Conservation (phyloP, 1,140 invertebrate genomes). For the Tyrophagus putrescentiae region DNA sequence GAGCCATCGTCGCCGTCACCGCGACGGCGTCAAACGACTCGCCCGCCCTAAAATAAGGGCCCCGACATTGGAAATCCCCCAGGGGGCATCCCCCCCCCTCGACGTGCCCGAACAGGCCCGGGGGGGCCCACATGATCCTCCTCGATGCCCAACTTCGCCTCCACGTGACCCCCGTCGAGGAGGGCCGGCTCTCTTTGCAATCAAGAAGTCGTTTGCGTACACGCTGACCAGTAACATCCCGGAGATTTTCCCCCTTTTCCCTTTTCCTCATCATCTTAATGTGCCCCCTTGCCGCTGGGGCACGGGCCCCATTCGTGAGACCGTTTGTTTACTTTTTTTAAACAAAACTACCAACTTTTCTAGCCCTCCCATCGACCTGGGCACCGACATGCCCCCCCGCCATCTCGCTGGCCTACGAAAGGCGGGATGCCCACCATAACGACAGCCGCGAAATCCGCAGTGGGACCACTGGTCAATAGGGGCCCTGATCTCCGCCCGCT, state of each 20-base stretch:
- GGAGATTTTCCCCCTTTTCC: conserved; percentile 97
- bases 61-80: conserved; percentile 62
- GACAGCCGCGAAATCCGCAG: conserved; percentile 80
- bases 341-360: no score
- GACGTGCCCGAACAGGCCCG: conserved; percentile 49
- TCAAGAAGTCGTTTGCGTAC: conserved; percentile 98
- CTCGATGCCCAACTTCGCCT: conserved; percentile 54
- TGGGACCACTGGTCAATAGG: conserved; percentile 95
- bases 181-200: conserved; percentile 91
- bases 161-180: conserved; percentile 50
- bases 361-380: conserved; percentile 99
- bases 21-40: conserved; percentile 72
- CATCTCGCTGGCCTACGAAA: conserved; percentile 95
- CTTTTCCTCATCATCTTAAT: conserved; percentile 89
- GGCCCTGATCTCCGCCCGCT: conserved; percentile 67
- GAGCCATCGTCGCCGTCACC: conserved; percentile 63
- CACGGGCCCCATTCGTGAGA: conserved; percentile 88
- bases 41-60: conserved; percentile 61
- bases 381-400: conserved; percentile 99
- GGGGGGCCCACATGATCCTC: conserved; percentile 52
- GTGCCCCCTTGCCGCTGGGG: conserved; percentile 93
- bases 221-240: conserved; percentile 98
- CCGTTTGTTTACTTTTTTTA: no score
- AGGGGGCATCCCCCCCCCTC: conserved; percentile 33
- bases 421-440: conserved; percentile 84